phyloP scores from a whole-genome alignment of 2,797 vertebrate species.

The Poecilia wingei region DNA sequence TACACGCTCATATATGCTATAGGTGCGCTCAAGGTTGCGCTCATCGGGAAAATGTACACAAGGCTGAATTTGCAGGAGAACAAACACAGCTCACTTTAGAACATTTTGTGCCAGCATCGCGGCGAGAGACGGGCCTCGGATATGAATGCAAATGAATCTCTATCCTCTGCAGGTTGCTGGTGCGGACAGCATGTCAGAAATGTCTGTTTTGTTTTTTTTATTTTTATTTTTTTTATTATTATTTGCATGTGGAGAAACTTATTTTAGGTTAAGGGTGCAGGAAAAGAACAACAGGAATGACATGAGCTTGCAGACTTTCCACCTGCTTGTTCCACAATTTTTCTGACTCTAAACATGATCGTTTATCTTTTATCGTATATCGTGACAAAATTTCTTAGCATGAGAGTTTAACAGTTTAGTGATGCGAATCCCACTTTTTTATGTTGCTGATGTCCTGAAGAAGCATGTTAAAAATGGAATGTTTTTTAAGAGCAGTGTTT shows the following conservation, averaged over 20 bases:
- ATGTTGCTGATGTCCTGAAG: too few relatives aligned
- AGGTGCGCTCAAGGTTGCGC: constrained; percentile 39
- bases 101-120: constrained; percentile 32
- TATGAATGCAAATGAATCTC: constrained; percentile 45
- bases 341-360: not conserved
- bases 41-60: constrained; percentile 25
- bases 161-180: constrained; percentile 32
- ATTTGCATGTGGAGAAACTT: constrained; percentile 5
- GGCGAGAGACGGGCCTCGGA: constrained; percentile 17
- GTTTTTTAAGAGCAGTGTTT: too few relatives aligned
- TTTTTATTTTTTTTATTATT: not conserved
- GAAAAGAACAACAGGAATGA: not conserved
- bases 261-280: not conserved
- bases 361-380: too few relatives aligned
- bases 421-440: too few relatives aligned
- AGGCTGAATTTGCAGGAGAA: constrained; percentile 25
- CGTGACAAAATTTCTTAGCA: too few relatives aligned
- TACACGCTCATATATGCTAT: constrained; percentile 17
- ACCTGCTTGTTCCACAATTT: constrained; percentile 15
- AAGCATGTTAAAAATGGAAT: too few relatives aligned
- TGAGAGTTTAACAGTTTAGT: too few relatives aligned
- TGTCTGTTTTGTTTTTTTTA: not conserved
- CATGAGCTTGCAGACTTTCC: not conserved
- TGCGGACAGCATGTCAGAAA: constrained; percentile 24
- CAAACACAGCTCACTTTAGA: constrained; percentile 37